These are phyloP conservation scores for Entelurus aequoreus DNA, from an alignment of 2,113 vertebrate genomes.

Conservation along the genomic window DNA sequence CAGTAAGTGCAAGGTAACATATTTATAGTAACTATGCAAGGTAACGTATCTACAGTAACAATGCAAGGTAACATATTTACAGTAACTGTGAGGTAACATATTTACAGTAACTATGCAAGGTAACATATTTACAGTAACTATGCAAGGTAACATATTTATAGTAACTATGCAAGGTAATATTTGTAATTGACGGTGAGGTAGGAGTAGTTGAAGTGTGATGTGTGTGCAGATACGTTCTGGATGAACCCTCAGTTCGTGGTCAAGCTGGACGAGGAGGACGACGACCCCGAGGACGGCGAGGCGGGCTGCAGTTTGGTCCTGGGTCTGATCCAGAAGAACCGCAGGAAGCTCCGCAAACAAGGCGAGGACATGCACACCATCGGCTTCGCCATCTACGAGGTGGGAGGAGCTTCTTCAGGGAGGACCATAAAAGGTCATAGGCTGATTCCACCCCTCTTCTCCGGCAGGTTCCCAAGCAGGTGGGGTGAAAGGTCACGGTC, in stretches of 20 bases:
- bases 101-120: too few species aligned
- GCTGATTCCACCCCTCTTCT: background rate
- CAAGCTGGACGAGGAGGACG: conserved; percentile 85
- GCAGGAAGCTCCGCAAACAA: conserved; percentile 79
- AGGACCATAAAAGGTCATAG: background rate
- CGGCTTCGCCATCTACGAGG: conserved; percentile 93
- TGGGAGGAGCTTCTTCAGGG: conserved; percentile 24
- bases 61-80: too few species aligned
- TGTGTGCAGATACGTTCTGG: conserved; percentile 85
- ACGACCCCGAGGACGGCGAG: conserved; percentile 81
- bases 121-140: too few species aligned
- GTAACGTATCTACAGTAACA: too few species aligned
- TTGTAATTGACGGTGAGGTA: too few species aligned
- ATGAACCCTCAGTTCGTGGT: conserved; percentile 89
- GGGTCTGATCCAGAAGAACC: conserved; percentile 94
- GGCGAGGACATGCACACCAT: conserved; percentile 96
- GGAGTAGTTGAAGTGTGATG: background rate
- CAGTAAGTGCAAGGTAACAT: too few species aligned
- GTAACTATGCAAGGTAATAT: too few species aligned
- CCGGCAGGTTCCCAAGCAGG: conserved; percentile 68
- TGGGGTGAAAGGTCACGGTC: conserved; percentile 35
- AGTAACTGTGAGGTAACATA: too few species aligned
- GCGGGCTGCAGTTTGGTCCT: conserved; percentile 85
- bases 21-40: too few species aligned
- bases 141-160: too few species aligned